Conservation (phyloP, 2,113 vertebrate genomes). For the Pongo abelii region DNA sequence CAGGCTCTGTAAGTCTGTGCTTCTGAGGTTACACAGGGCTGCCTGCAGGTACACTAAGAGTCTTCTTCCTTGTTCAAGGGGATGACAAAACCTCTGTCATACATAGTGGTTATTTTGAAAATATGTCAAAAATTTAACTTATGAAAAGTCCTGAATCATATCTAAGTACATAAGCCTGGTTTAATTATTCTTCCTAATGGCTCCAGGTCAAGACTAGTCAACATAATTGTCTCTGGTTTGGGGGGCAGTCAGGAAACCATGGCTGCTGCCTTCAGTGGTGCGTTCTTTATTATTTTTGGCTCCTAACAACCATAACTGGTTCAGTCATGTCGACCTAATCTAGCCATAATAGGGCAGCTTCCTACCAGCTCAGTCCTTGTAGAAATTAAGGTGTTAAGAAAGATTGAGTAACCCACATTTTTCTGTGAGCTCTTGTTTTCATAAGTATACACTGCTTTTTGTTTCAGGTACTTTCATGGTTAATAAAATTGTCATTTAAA, state of each 20-base stretch:
- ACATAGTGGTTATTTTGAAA: background rate
- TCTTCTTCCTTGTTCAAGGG: background rate
- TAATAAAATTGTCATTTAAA: background rate
- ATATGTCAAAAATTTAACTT: background rate
- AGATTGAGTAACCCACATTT: background rate
- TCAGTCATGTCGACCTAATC: background rate
- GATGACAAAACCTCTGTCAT: background rate
- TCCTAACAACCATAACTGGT: background rate
- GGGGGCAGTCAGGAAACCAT: background rate
- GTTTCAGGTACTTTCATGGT: background rate
- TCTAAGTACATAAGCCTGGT: background rate
- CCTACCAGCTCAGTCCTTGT: background rate
- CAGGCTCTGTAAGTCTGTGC: background rate
- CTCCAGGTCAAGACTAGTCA: background rate
- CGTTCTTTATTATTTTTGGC: background rate
- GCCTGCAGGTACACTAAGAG: accelerated
- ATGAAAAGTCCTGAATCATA: background rate
- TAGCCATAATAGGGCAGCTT: background rate
- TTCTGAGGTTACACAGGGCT: background rate
- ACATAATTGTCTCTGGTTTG: background rate
- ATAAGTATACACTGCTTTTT: background rate
- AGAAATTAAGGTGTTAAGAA: constrained; percentile 16
- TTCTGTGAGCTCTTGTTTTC: background rate
- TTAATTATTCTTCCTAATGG: background rate
- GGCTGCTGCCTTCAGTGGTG: background rate